A percentile compares a stretch with the other conserved stretches of the same genome.
Evolutionary conservation across 37 sponge, comb jelly and placozoan genomes (phyloP).

Genomic region (Agelas oroides): DNA sequence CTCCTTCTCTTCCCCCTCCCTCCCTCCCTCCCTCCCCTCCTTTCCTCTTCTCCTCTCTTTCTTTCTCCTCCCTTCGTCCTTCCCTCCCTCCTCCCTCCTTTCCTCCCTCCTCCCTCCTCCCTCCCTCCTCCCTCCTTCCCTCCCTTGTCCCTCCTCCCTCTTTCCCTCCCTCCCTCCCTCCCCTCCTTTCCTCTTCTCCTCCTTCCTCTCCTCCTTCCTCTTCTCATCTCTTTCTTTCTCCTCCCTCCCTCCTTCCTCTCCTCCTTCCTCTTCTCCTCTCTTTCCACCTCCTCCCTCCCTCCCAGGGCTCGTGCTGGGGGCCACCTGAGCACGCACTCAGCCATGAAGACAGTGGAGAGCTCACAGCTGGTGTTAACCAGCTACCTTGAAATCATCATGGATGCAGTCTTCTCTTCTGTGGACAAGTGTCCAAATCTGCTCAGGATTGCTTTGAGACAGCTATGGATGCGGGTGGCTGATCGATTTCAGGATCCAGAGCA

Average conservation of each 20-base stretch:
- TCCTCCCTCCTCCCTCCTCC: background rate
- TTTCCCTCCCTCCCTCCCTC: background rate
- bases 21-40: background rate
- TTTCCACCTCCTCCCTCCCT: background rate
- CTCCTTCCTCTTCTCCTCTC: too few relatives aligned
- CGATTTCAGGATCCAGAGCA: constrained; percentile 55
- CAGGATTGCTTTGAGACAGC: constrained; percentile 72
- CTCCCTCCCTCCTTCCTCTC: background rate
- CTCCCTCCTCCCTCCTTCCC: background rate
- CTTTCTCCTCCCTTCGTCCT: background rate
- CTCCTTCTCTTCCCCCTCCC: constrained; percentile 1
- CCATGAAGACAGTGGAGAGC: constrained; percentile 55
- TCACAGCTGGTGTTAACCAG: constrained; percentile 43
- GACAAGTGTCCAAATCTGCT: constrained; percentile 73
- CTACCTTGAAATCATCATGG: constrained; percentile 65
- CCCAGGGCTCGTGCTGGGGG: too few relatives aligned
- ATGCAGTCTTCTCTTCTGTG: constrained; percentile 70
- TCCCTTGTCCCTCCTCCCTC: background rate
- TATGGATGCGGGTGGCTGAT: constrained; percentile 73
- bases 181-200: background rate
- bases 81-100: background rate
- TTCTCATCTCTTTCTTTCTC: background rate
- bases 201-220: background rate
- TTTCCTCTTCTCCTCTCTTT: background rate
- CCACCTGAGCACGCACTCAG: background rate